Conservation (phyloP, 1,140 invertebrate species). For the Drosophila rhopaloa region DNA sequence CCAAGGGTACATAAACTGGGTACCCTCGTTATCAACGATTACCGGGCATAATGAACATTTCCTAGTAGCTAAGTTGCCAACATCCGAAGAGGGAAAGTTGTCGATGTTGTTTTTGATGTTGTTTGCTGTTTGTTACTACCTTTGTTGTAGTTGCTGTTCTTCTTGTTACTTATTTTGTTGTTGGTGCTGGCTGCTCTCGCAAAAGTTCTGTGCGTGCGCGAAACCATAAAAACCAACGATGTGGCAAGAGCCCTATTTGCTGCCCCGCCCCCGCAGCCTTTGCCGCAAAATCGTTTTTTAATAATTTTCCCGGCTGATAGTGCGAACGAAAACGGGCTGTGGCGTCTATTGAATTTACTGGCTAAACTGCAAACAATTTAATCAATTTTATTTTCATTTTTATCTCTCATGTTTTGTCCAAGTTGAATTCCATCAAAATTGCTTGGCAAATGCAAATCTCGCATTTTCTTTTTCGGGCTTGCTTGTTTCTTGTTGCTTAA, state of each 20-base stretch:
- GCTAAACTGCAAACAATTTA: conserved; percentile 53
- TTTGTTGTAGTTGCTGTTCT: conserved; percentile 22
- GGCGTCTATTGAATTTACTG: conserved; percentile 50
- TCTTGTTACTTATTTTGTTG: conserved; percentile 34
- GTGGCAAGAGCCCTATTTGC: conserved; percentile 76
- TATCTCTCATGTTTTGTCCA: conserved; percentile 26
- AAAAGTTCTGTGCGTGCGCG: conserved; percentile 78
- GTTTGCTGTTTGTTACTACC: conserved; percentile 20
- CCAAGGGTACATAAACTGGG: too few species aligned
- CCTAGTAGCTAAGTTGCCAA: conserved; percentile 1
- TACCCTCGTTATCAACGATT: background rate
- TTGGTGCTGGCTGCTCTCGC: conserved; percentile 43
- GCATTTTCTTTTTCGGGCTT: background rate
- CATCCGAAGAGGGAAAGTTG: conserved; percentile 6
- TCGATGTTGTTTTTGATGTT: conserved; percentile 10
- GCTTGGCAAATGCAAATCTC: conserved; percentile 42
- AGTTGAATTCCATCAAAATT: conserved; percentile 53
- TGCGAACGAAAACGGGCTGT: background rate
- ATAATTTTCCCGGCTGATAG: conserved; percentile 49
- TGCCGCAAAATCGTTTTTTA: conserved; percentile 76
- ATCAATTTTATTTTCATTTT: conserved; percentile 46
- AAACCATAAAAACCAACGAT: conserved; percentile 80
- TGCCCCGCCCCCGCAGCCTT: conserved; percentile 23
- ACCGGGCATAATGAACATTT: conserved; percentile 15
- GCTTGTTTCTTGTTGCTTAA: conserved; percentile 36